Percentiles rank a stretch among this genome's conserved stretches.
These are phyloP conservation scores for Eremophila alpestris DNA, from an alignment of 2,797 vertebrate species.

Conservation along the genomic window DNA sequence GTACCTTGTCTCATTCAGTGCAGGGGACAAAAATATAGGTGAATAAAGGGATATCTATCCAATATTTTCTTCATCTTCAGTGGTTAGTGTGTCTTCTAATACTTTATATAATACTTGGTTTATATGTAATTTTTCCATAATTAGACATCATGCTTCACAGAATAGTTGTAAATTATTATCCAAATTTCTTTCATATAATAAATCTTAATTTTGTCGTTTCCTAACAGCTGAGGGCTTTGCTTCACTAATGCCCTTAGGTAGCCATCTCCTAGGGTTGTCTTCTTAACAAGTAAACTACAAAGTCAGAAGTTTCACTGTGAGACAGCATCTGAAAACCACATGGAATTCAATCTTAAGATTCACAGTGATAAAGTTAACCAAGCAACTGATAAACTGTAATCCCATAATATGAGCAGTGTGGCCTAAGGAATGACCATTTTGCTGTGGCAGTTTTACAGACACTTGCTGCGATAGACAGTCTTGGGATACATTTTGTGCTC, in stretches of 20 bases:
- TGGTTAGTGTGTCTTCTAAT: background rate
- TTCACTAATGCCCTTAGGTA: background rate
- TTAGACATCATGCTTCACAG: background rate
- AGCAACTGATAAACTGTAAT: background rate
- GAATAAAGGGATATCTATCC: constrained; percentile 9
- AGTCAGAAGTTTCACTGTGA: background rate
- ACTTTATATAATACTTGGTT: background rate
- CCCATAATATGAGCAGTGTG: background rate
- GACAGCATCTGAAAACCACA: background rate
- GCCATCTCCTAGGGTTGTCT: background rate
- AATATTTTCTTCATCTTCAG: constrained; percentile 30
- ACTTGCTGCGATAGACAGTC: background rate
- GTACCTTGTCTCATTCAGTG: background rate
- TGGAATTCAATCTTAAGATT: background rate
- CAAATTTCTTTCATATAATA: constrained; percentile 7
- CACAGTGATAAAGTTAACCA: background rate
- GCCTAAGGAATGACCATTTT: background rate
- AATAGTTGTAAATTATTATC: background rate
- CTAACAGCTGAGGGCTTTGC: background rate
- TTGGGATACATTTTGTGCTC: background rate
- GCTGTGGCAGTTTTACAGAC: background rate
- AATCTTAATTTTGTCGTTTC: background rate
- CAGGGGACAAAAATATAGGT: background rate
- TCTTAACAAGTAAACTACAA: background rate
- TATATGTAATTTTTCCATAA: background rate